Evolutionary conservation across 2,113 vertebrate species (phyloP), one percentile per base, ranked within the genome.

Genomic region (Chlamydotis undulata): DNA sequence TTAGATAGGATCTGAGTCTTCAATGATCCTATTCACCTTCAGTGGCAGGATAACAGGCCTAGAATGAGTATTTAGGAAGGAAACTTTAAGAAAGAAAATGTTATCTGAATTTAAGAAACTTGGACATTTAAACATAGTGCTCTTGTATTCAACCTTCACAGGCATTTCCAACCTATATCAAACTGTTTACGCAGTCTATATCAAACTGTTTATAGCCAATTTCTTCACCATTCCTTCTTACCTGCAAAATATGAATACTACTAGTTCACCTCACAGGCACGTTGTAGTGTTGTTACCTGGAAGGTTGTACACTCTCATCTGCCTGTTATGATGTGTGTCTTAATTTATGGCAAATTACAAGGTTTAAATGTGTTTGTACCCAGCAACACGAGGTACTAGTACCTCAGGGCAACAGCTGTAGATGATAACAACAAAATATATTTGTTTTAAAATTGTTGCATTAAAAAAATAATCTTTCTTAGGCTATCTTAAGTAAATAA

Each of bases 371-470:
- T 31, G 55, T 74, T 70, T 74, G 4, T 25, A 70, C 43, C 21
- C 52, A 56, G 65, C 39, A 67, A 37, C 2, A 0, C 1, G 10
- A 75, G n/a, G 43, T 35, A 83, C 6, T 5, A 31, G 50, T 14
- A 92, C 15, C 33, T 82, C 78, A 60, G 29, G 61, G 33, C 41
- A 60, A 65, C 24, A 61, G 41, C 1, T 57, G 39, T 2, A 41
- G n/a, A 63, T 2, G 9, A 50, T 9, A 7, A 43, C 55, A 53
- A 39, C 0, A 71, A 78, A 77, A 81, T n/a, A 68, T 0, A 39
- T 7, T 19, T 4, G 7, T 2, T 21, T 80, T 67, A 5, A 61
- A 85, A 61, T 16, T 9, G 25, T 45, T 43, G 1, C 8, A 52
- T 52, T 29, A 67, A 83, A 81, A 81, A 81, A 74, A 47, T 12